A percentile compares a stretch with the other conserved stretches of the same genome.
Evolutionary conservation across 2,113 vertebrate genomes (phyloP).

Genomic region (Myotis davidii): DNA sequence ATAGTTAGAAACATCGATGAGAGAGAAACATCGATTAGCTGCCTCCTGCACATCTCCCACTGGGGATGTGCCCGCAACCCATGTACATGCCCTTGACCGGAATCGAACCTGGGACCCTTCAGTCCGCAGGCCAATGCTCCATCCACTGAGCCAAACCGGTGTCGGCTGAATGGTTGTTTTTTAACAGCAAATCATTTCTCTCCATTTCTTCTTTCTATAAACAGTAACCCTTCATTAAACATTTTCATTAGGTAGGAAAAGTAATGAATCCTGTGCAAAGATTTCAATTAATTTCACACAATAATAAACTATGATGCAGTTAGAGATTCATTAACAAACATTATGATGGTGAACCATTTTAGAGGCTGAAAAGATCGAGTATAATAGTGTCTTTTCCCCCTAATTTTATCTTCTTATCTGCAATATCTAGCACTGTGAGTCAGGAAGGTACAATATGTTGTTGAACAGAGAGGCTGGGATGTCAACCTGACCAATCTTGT

Average conservation of each 20-base stretch:
- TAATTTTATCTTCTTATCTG: neutral
- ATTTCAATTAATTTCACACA: slow-evolving; percentile 58
- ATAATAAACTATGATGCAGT: neutral
- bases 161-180: neutral
- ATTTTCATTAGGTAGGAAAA: slow-evolving; percentile 49
- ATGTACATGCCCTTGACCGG: too few species aligned
- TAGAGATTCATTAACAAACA: slow-evolving; percentile 44
- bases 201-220: slow-evolving; percentile 5
- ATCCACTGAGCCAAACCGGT: too few species aligned
- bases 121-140: too few species aligned
- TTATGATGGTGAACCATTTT: slow-evolving; percentile 1
- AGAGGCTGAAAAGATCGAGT: neutral
- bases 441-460: neutral
- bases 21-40: too few species aligned
- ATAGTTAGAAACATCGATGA: too few species aligned
- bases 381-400: neutral
- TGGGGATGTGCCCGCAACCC: too few species aligned
- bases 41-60: too few species aligned
- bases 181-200: neutral
- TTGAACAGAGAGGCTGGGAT: neutral
- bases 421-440: neutral
- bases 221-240: neutral
- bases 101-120: too few species aligned
- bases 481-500: neutral
- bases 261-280: neutral